These are phyloP conservation scores for Melanotaenia nigrans DNA, from an alignment of 2,797 vertebrate genomes.

Conservation along the genomic window DNA sequence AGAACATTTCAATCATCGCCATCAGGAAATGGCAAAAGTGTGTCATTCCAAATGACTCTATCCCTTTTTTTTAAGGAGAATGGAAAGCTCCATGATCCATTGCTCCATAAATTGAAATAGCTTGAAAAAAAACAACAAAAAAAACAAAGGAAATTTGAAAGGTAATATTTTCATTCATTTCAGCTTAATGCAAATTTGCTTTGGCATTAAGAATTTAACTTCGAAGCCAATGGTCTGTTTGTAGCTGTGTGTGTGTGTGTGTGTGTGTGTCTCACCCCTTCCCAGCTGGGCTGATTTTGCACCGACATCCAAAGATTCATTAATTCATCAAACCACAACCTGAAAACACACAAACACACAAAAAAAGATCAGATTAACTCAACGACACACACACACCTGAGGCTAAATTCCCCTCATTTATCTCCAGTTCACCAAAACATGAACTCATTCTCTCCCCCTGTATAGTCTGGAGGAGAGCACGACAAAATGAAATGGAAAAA, in stretches of 20 bases:
- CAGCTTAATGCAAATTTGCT: not conserved
- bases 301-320: conserved; percentile 94
- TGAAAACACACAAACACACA: conserved; percentile 70
- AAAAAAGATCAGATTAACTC: conserved; percentile 28
- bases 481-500: conserved; percentile 60
- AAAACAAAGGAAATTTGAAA: conserved; percentile 12
- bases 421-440: conserved; percentile 53
- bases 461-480: conserved; percentile 37
- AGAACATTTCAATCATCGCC: conserved; percentile 49
- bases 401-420: conserved; percentile 54
- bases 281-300: conserved; percentile 98
- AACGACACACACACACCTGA: conserved; percentile 47
- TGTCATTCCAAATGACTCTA: conserved; percentile 37
- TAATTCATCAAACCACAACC: conserved; percentile 97
- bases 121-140: conserved; percentile 1
- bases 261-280: conserved; percentile 87
- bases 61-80: conserved; percentile 13
- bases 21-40: conserved; percentile 38
- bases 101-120: conserved; percentile 15
- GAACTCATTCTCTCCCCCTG: conserved; percentile 49
- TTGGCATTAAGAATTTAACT: conserved; percentile 3
- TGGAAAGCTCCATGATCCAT: conserved; percentile 24
- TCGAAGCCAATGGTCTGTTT: conserved; percentile 15
- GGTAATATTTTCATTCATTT: conserved; percentile 29
- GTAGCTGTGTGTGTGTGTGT: conserved; percentile 24